phyloP scores from a whole-genome alignment of 2,113 vertebrate species.

The Formicarius rufipectus region DNA sequence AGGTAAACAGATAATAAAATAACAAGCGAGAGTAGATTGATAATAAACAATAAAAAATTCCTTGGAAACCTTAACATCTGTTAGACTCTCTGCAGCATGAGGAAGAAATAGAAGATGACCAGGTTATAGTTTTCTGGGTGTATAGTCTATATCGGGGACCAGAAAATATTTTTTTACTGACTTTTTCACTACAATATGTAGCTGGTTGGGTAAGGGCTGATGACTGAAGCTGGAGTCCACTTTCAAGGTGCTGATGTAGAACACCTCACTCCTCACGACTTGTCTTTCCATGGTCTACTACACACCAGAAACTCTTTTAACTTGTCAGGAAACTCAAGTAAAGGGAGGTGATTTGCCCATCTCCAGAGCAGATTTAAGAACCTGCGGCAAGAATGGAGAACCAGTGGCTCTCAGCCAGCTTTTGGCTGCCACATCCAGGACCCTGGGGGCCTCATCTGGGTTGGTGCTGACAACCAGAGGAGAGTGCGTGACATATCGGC shows the following conservation, averaged over 20 bases:
- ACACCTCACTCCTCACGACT: neutral
- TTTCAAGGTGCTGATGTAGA: neutral
- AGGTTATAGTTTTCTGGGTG: neutral
- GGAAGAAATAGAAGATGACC: neutral
- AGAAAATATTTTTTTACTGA: neutral
- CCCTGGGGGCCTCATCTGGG: neutral
- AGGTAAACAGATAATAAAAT: neutral
- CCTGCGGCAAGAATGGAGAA: neutral
- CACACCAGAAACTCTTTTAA: neutral
- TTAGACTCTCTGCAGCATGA: neutral
- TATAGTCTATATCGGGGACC: neutral
- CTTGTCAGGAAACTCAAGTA: neutral
- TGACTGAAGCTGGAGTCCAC: neutral
- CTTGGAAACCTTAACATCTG: neutral
- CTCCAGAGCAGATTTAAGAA: neutral
- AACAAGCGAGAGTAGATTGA: neutral
- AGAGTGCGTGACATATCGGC: neutral
- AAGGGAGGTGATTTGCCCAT: neutral
- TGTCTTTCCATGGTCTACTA: accelerated
- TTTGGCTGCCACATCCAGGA: neutral
- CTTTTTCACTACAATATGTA: neutral
- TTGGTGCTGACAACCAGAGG: neutral
- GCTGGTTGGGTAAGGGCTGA: neutral
- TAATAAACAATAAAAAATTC: neutral
- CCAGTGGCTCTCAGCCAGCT: neutral